phyloP scores from a whole-genome alignment of 2,797 vertebrate species.

The Gouania willdenowi region DNA sequence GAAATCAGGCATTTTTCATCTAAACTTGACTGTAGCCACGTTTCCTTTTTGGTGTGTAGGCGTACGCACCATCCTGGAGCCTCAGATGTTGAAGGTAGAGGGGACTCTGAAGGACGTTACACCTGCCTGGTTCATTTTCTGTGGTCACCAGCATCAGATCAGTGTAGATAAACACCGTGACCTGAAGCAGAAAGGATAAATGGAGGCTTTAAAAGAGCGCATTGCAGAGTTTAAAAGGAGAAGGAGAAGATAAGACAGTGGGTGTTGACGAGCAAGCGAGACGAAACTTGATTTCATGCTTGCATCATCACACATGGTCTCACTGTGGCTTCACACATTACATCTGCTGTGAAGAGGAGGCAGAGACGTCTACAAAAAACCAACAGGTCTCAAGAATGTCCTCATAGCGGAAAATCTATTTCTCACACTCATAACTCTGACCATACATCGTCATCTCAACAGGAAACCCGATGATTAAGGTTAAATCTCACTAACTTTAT shows the following conservation, averaged over 20 bases:
- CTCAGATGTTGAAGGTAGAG: conserved; percentile 86
- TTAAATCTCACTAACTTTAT: too few relatives aligned
- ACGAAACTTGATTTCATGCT: not conserved
- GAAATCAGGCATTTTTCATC: conserved; percentile 27
- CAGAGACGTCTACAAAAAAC: too few relatives aligned
- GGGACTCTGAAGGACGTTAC: conserved; percentile 91
- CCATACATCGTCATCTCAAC: too few relatives aligned
- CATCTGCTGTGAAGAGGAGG: too few relatives aligned
- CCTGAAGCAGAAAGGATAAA: conserved; percentile 63
- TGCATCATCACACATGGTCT: not conserved
- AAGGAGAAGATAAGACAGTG: not conserved
- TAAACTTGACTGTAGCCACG: conserved; percentile 19
- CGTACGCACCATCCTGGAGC: conserved; percentile 84
- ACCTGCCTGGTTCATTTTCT: conserved; percentile 87
- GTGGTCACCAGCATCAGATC: conserved; percentile 93
- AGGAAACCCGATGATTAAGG: too few relatives aligned
- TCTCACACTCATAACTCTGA: too few relatives aligned
- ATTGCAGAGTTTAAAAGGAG: not conserved
- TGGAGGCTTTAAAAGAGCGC: not conserved
- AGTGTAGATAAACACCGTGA: conserved; percentile 89
- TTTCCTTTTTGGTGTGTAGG: too few relatives aligned
- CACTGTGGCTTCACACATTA: not conserved
- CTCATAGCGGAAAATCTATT: too few relatives aligned
- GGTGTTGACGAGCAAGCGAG: not conserved
- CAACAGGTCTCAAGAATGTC: too few relatives aligned